phyloP scores from a whole-genome alignment of 64 coral and sea anemone genomes.

The Porites lutea region DNA sequence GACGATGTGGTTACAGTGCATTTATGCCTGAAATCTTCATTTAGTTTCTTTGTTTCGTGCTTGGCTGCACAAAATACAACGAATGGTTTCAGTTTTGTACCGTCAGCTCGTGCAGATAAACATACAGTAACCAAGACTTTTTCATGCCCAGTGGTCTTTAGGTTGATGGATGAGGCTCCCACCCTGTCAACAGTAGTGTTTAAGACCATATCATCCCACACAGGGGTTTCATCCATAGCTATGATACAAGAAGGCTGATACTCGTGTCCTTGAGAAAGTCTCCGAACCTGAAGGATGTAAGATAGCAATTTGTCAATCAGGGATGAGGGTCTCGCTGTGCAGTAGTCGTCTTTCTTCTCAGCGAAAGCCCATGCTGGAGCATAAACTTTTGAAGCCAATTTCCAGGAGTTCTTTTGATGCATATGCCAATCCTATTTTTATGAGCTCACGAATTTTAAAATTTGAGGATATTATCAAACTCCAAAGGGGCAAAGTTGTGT shows the following conservation, averaged over 20 bases:
- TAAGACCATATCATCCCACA: conserved; percentile 24
- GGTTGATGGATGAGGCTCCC: not conserved
- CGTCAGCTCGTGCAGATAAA: conserved; percentile 38
- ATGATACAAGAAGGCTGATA: conserved; percentile 53
- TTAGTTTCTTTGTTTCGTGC: conserved; percentile 25
- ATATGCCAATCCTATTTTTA: too few relatives aligned
- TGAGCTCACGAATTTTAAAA: too few relatives aligned
- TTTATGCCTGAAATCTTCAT: conserved; percentile 21
- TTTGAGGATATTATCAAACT: too few relatives aligned
- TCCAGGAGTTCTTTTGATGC: conserved; percentile 24
- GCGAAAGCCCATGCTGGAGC: conserved; percentile 41
- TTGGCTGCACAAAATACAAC: conserved; percentile 59
- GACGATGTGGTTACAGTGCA: conserved; percentile 22
- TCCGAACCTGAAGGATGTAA: conserved; percentile 54
- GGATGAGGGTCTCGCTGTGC: conserved; percentile 37
- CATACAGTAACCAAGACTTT: conserved; percentile 56
- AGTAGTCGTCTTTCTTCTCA: conserved; percentile 69
- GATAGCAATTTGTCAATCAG: conserved; percentile 54
- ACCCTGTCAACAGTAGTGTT: conserved; percentile 21
- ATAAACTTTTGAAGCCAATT: conserved; percentile 64
- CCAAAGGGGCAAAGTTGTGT: too few relatives aligned
- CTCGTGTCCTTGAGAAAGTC: conserved; percentile 41
- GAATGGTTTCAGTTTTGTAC: conserved; percentile 64
- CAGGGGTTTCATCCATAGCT: conserved; percentile 54
- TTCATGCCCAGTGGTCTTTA: conserved; percentile 57